Percentiles rank a stretch among this genome's conserved stretches.
Conservation (phyloP, 1,140 invertebrate genomes). For the Cyclina sinensis region DNA sequence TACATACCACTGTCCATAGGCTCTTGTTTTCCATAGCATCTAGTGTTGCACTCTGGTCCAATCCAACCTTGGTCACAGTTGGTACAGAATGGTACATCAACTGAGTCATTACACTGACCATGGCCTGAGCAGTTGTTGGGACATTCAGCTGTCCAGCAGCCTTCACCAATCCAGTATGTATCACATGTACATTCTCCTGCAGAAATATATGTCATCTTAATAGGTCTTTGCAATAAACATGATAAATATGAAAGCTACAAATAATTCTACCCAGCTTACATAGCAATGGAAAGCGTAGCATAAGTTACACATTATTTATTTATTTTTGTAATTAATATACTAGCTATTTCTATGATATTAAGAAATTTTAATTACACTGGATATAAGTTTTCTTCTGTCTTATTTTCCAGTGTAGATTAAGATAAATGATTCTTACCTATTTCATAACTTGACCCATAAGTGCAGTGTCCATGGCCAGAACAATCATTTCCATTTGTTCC, state of each 20-base stretch:
- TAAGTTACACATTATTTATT: too few species aligned
- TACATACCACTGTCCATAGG: slow-evolving; percentile 72
- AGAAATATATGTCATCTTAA: not conserved
- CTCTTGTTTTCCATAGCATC: slow-evolving; percentile 72
- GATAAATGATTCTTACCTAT: slow-evolving; percentile 38
- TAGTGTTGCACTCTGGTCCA: slow-evolving; percentile 71
- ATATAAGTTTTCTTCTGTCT: too few species aligned
- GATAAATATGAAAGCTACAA: too few species aligned
- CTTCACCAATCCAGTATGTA: slow-evolving; percentile 73
- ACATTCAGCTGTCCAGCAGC: slow-evolving; percentile 72
- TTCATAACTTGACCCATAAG: slow-evolving; percentile 17
- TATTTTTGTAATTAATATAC: too few species aligned
- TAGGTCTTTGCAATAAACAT: too few species aligned
- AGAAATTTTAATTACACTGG: too few species aligned
- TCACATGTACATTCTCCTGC: slow-evolving; percentile 70
- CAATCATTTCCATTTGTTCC: slow-evolving; percentile 37
- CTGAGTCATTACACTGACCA: slow-evolving; percentile 68
- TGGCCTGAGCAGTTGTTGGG: slow-evolving; percentile 73
- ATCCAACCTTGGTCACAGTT: slow-evolving; percentile 76
- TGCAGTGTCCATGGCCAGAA: slow-evolving; percentile 72
- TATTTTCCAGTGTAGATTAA: too few species aligned
- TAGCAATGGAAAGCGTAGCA: too few species aligned
- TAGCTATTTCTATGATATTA: too few species aligned
- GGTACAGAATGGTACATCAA: slow-evolving; percentile 69
- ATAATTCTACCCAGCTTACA: too few species aligned